These are phyloP conservation scores for Bucco capensis DNA, from an alignment of 2,113 vertebrate genomes.

Conservation along the genomic window DNA sequence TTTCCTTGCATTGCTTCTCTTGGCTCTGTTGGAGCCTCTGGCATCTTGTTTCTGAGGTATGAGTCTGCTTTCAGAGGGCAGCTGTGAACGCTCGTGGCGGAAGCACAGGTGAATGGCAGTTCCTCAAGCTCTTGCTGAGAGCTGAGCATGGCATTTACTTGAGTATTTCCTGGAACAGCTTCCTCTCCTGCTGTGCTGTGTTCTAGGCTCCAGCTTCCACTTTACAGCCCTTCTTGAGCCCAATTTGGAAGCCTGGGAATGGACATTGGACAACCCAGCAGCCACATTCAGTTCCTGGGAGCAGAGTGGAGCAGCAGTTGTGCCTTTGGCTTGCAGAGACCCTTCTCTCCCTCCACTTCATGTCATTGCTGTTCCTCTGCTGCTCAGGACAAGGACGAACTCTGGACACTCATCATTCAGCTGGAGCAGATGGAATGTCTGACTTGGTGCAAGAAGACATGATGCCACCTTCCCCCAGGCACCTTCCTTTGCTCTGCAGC, in stretches of 20 bases:
- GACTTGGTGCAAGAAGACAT: neutral
- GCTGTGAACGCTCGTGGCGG: rapidly evolving
- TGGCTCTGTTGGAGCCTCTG: neutral
- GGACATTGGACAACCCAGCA: rapidly evolving
- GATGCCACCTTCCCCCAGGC: rapidly evolving
- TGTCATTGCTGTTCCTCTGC: neutral
- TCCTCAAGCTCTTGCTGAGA: rapidly evolving
- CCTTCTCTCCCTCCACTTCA: rapidly evolving
- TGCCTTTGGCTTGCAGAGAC: neutral
- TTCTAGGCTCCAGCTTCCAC: neutral
- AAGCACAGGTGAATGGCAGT: rapidly evolving
- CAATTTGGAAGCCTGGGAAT: neutral
- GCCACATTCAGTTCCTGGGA: rapidly evolving
- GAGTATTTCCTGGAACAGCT: rapidly evolving
- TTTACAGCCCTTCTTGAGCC: neutral
- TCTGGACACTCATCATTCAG: rapidly evolving
- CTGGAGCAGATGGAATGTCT: neutral
- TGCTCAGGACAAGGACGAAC: neutral
- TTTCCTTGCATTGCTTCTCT: neutral
- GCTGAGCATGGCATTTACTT: rapidly evolving
- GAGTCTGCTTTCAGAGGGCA: rapidly evolving
- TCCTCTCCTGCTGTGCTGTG: neutral
- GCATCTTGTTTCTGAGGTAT: rapidly evolving
- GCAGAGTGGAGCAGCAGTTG: neutral
- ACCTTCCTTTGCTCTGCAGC: neutral